Conservation (phyloP, 2,888 invertebrate species). For the Nomada fucata region DNA sequence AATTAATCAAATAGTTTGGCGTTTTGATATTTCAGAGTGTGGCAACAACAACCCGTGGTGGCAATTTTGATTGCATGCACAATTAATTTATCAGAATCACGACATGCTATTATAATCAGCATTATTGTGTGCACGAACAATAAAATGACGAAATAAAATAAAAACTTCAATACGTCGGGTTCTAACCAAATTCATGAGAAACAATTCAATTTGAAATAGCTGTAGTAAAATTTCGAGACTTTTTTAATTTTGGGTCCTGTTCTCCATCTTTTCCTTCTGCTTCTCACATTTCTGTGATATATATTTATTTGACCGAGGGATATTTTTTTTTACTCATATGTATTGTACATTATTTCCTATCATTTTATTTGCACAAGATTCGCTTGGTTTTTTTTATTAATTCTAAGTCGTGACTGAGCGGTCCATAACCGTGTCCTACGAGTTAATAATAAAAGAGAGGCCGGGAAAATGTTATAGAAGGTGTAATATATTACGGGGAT, state of each 20-base stretch:
- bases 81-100: conserved; percentile 50
- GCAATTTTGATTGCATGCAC: conserved; percentile 50
- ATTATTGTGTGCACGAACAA: conserved; percentile 8
- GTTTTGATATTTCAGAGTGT: conserved; percentile 19
- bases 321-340: no score
- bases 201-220: no score
- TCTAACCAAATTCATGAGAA: no score
- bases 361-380: background rate
- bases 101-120: conserved; percentile 32
- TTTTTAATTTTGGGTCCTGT: no score
- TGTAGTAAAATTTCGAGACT: no score
- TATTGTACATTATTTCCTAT: background rate
- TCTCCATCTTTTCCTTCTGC: no score
- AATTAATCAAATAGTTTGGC: conserved; percentile 32
- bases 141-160: background rate
- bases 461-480: conserved; percentile 12
- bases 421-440: conserved; percentile 1
- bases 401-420: background rate
- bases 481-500: conserved; percentile 45
- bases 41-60: conserved; percentile 27
- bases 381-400: background rate
- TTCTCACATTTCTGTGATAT: no score
- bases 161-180: no score
- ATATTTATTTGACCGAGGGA: no score
- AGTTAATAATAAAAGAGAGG: conserved; percentile 42